These are phyloP conservation scores for Gobiocypris rarus DNA, from an alignment of 2,113 vertebrate genomes.

Conservation along the genomic window DNA sequence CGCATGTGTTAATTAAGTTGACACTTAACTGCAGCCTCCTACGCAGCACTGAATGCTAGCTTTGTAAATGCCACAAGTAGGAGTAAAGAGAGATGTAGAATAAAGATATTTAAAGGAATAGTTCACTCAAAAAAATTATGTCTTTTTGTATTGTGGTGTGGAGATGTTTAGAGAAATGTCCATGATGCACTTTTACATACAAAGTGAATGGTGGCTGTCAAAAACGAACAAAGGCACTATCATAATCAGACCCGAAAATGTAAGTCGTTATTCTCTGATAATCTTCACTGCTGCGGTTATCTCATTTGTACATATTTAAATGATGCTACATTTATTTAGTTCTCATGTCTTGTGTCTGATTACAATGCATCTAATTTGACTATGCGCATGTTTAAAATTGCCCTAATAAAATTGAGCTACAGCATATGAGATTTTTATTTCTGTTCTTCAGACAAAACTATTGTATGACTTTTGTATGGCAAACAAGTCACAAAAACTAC, in stretches of 20 bases:
- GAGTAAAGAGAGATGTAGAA: slow-evolving; percentile 32
- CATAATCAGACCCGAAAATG: not conserved
- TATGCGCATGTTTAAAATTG: not conserved
- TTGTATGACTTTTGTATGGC: too few species aligned
- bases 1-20: slow-evolving; percentile 10
- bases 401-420: not conserved
- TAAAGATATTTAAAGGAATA: not conserved
- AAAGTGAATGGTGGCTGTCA: not conserved
- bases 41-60: slow-evolving; percentile 18
- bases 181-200: not conserved
- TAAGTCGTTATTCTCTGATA: not conserved
- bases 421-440: not conserved
- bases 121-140: not conserved
- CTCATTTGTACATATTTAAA: not conserved
- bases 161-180: not conserved
- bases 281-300: not conserved
- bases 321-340: not conserved
- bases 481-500: too few species aligned
- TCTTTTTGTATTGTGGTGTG: not conserved
- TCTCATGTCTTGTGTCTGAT: too few species aligned
- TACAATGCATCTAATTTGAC: too few species aligned
- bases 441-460: too few species aligned
- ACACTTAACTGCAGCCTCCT: slow-evolving; percentile 38
- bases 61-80: slow-evolving; percentile 38
- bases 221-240: not conserved